phyloP scores from a whole-genome alignment of 1,140 invertebrate species.

The Rhagoletis pomonella region DNA sequence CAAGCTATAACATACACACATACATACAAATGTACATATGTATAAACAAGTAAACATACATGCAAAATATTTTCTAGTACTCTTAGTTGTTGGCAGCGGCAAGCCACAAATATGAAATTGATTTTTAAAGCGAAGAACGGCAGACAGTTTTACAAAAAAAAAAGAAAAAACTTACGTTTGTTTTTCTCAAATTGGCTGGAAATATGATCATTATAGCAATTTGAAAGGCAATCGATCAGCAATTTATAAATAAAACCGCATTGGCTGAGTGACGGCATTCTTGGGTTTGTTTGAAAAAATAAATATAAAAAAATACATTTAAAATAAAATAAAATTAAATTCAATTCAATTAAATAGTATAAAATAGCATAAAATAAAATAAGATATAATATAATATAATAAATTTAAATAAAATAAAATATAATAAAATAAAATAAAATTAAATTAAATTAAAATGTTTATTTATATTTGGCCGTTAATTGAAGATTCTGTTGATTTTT shows the following conservation, averaged over 20 bases:
- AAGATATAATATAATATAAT: background rate
- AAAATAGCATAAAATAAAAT: background rate
- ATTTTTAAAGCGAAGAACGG: background rate
- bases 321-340: background rate
- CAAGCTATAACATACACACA: background rate
- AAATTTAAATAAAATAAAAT: background rate
- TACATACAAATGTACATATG: background rate
- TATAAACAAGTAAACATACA: background rate
- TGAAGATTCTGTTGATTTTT: no score
- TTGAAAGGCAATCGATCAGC: slow-evolving; percentile 43
- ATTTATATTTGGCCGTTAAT: background rate
- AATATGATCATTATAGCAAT: background rate
- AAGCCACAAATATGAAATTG: background rate
- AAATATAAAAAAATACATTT: background rate
- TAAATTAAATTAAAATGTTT: background rate
- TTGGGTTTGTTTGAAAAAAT: no score
- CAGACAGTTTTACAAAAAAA: background rate
- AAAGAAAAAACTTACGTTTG: background rate
- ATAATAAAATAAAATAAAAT: background rate
- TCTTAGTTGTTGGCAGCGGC: background rate
- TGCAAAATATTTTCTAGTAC: background rate
- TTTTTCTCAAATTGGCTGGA: background rate
- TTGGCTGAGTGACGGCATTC: background rate
- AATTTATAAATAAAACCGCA: slow-evolving; percentile 20
- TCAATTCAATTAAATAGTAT: background rate